Conservation (phyloP, 2,888 invertebrate genomes). For the Molanna angustata region DNA sequence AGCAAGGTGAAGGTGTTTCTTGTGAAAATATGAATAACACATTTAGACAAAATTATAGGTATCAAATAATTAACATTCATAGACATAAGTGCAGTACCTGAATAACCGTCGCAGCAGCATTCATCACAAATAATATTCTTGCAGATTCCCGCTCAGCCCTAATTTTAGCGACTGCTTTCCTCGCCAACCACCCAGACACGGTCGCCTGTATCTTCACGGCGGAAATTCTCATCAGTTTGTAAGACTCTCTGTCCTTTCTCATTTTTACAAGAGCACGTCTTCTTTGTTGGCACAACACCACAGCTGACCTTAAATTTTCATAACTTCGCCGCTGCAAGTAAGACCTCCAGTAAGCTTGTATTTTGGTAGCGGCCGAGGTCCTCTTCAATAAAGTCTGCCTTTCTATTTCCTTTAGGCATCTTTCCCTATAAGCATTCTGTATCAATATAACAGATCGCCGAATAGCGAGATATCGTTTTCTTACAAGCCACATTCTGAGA, state of each 20-base stretch:
- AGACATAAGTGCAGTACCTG: too few species aligned
- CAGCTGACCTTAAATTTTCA: conserved; percentile 29
- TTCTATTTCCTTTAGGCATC: conserved; percentile 31
- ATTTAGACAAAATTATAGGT: too few species aligned
- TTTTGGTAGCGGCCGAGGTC: conserved; percentile 21
- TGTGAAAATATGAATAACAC: too few species aligned
- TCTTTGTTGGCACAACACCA: conserved; percentile 22
- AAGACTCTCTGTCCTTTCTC: conserved; percentile 16
- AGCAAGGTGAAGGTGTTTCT: too few species aligned
- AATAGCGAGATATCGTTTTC: conserved; percentile 35
- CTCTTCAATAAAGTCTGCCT: conserved; percentile 32
- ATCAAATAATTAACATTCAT: too few species aligned
- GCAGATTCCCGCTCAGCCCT: conserved; percentile 24
- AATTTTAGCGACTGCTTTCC: conserved; percentile 22
- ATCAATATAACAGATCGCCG: conserved; percentile 35
- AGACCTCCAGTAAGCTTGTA: conserved; percentile 14
- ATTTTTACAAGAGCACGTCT: conserved; percentile 17
- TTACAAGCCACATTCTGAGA: conserved; percentile 19
- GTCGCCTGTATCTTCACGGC: conserved; percentile 33
- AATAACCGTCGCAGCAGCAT: conserved; percentile 59
- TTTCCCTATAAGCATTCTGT: conserved; percentile 38
- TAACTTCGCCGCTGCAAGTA: conserved; percentile 29
- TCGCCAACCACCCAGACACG: conserved; percentile 31
- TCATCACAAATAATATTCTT: conserved; percentile 18
- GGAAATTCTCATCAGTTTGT: conserved; percentile 20